phyloP scores from a whole-genome alignment of 2,888 invertebrate genomes.

The Cataglyphis altisquamis region DNA sequence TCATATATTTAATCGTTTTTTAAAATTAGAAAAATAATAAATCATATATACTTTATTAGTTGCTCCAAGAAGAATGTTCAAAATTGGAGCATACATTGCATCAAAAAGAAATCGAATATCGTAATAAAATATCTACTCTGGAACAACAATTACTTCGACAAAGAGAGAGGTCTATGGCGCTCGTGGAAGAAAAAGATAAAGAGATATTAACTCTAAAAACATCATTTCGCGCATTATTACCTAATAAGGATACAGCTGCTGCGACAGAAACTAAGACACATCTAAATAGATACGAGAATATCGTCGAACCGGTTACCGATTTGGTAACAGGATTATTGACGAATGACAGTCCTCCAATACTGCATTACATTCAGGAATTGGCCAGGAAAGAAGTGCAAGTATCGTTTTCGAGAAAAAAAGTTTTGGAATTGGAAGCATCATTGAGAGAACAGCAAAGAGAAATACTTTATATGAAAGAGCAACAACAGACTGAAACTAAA shows the following conservation, averaged over 20 bases:
- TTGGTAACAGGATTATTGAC: slow-evolving; percentile 84
- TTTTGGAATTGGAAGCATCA: slow-evolving; percentile 88
- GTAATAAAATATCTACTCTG: slow-evolving; percentile 87
- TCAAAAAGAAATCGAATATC: slow-evolving; percentile 87
- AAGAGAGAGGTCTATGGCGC: slow-evolving; percentile 91
- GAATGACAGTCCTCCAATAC: slow-evolving; percentile 91
- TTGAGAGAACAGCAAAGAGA: slow-evolving; percentile 84
- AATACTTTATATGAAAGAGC: slow-evolving; percentile 80
- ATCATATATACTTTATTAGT: slow-evolving; percentile 62
- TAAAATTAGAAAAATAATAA: slow-evolving; percentile 21
- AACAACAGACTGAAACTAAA: slow-evolving; percentile 81
- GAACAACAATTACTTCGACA: slow-evolving; percentile 93
- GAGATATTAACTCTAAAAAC: slow-evolving; percentile 89
- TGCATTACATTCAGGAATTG: slow-evolving; percentile 94
- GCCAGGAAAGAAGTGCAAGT: slow-evolving; percentile 94
- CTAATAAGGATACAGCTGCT: slow-evolving; percentile 84
- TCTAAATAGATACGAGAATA: slow-evolving; percentile 75
- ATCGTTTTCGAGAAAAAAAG: slow-evolving; percentile 90
- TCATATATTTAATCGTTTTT: slow-evolving; percentile 1
- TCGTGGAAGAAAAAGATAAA: slow-evolving; percentile 94
- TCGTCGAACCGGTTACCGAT: slow-evolving; percentile 76
- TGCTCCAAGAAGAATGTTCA: slow-evolving; percentile 79
- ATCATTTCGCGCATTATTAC: slow-evolving; percentile 87
- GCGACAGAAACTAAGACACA: slow-evolving; percentile 78
- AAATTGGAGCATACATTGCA: slow-evolving; percentile 79